phyloP scores from a whole-genome alignment of 1,140 invertebrate genomes.

The Pseudomyrmex gracilis region DNA sequence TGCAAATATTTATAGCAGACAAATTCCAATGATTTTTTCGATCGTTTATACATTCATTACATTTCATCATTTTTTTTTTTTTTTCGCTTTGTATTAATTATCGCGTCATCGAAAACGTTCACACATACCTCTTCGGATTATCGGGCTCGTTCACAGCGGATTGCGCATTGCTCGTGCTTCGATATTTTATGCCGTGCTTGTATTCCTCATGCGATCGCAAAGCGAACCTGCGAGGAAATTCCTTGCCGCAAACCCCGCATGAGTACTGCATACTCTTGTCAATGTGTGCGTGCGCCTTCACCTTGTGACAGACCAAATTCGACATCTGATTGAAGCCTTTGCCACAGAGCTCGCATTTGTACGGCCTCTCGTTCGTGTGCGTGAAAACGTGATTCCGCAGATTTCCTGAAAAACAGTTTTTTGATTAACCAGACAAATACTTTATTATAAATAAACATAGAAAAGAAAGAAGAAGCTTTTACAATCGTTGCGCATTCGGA shows the following conservation, averaged over 20 bases:
- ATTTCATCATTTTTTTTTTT: neutral
- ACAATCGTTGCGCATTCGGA: neutral
- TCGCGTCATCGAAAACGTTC: neutral
- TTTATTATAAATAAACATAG: constrained; percentile 40
- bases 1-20: constrained; percentile 5
- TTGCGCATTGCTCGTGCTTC: constrained; percentile 72
- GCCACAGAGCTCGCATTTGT: constrained; percentile 91
- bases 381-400: constrained; percentile 90
- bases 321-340: constrained; percentile 94
- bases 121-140: constrained; percentile 76
- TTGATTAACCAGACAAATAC: neutral
- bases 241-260: constrained; percentile 87
- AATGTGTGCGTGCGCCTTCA: constrained; percentile 88
- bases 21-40: constrained; percentile 40
- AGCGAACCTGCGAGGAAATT: constrained; percentile 86
- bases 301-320: constrained; percentile 91
- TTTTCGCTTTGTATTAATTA: neutral
- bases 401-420: constrained; percentile 85
- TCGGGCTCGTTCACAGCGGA: constrained; percentile 67
- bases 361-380: constrained; percentile 93
- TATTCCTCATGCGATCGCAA: constrained; percentile 87
- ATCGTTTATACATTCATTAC: constrained; percentile 16
- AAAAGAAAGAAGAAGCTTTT: neutral
- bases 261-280: constrained; percentile 86
- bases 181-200: constrained; percentile 86